Conservation (phyloP, 2,797 vertebrate genomes). For the Meriones psammophilus region DNA sequence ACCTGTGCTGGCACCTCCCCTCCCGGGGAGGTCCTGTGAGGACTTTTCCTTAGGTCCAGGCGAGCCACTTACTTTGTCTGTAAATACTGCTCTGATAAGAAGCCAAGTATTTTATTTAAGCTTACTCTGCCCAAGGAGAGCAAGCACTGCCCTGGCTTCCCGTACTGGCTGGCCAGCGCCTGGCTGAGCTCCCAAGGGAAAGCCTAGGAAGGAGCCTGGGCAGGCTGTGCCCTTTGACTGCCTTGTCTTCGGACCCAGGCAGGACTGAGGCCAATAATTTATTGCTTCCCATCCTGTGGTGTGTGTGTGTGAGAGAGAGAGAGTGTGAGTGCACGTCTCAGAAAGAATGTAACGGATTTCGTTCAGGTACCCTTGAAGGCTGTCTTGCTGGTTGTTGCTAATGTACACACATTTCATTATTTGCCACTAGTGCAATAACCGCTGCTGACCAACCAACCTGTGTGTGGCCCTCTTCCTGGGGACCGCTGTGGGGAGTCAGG, state of each 20-base stretch:
- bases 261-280: conserved; percentile 79
- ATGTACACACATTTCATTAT: conserved; percentile 84
- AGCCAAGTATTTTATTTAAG: conserved; percentile 74
- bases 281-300: conserved; percentile 78
- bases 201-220: neutral
- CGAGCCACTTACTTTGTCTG: conserved; percentile 14
- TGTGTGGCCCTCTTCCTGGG: conserved; percentile 76
- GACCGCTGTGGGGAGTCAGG: neutral
- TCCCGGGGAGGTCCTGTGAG: neutral
- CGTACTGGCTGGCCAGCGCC: neutral
- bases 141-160: conserved; percentile 11
- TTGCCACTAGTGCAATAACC: conserved; percentile 84
- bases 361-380: conserved; percentile 79
- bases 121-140: conserved; percentile 61
- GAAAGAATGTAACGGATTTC: conserved; percentile 65
- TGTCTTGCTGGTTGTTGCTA: conserved; percentile 60
- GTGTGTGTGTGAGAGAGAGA: neutral
- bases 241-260: conserved; percentile 58
- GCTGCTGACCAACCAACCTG: conserved; percentile 79
- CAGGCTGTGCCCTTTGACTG: conserved; percentile 26
- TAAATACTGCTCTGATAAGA: conserved; percentile 65
- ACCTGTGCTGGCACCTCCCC: neutral
- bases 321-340: neutral
- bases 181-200: neutral
- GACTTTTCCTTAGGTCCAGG: neutral